Evolutionary conservation across 2,888 invertebrate genomes (phyloP).

Genomic region (Teleogryllus oceanicus): DNA sequence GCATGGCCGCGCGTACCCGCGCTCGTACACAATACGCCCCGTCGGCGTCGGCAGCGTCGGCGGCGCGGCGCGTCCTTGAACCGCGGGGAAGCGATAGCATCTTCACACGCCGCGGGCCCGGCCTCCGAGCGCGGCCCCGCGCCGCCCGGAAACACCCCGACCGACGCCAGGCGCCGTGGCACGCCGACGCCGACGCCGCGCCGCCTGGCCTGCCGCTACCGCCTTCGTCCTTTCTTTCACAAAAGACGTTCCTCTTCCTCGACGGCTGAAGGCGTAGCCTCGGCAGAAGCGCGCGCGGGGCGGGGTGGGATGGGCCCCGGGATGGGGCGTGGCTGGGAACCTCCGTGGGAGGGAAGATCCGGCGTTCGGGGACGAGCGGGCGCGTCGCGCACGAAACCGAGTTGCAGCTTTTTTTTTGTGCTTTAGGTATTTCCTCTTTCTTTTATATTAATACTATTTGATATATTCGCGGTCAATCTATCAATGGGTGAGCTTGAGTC

Average conservation of each 20-base stretch:
- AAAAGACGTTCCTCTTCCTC: background rate
- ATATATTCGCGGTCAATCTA: no score
- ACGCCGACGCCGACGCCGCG: background rate
- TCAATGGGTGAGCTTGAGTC: no score
- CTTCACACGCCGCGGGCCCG: conserved; percentile 10
- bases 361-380: no score
- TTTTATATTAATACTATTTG: no score
- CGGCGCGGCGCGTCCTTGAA: conserved; percentile 10
- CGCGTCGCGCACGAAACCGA: no score
- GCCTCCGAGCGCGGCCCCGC: background rate
- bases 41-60: background rate
- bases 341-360: no score
- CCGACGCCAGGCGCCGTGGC: background rate
- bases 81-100: conserved; percentile 18
- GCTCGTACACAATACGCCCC: background rate
- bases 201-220: background rate
- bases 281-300: no score
- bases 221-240: background rate
- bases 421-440: no score
- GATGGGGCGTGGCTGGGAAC: no score
- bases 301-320: no score
- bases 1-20: background rate
- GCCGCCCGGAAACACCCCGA: conserved; percentile 18
- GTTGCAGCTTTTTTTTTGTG: no score
- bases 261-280: background rate